Percentiles rank a stretch among this genome's conserved stretches.
Evolutionary conservation across 2,113 vertebrate genomes (phyloP).

Genomic region (Bos javanicus): DNA sequence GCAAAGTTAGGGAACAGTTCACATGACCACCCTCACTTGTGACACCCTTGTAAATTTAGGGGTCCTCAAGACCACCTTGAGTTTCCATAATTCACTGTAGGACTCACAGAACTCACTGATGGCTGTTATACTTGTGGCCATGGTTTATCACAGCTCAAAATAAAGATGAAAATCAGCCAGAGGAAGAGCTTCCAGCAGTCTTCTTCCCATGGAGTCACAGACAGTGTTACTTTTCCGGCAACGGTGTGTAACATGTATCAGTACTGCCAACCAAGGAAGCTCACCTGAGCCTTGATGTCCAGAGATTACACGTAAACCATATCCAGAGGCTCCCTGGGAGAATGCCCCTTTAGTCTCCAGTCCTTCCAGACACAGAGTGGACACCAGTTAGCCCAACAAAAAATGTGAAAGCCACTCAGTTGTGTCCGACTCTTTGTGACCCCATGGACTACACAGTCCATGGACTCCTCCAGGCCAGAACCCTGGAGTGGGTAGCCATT

Average conservation of each 20-base stretch:
- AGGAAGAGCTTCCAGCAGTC: not conserved
- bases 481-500: not conserved
- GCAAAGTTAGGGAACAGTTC: not conserved
- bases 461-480: not conserved
- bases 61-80: not conserved
- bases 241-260: fast-evolving
- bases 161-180: not conserved
- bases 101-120: not conserved
- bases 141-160: not conserved
- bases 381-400: not conserved
- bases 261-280: not conserved
- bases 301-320: not conserved
- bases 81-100: not conserved
- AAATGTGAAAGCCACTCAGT: not conserved
- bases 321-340: not conserved
- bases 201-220: not conserved
- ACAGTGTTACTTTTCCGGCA: not conserved
- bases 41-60: not conserved
- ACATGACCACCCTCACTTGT: not conserved
- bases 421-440: fast-evolving
- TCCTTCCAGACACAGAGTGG: not conserved
- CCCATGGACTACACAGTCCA: not conserved
- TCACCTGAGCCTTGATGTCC: not conserved
- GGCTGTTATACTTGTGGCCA: not conserved
- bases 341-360: not conserved